Evolutionary conservation across 1,140 invertebrate species (phyloP).

Genomic region (Sesamia nonagrioides): DNA sequence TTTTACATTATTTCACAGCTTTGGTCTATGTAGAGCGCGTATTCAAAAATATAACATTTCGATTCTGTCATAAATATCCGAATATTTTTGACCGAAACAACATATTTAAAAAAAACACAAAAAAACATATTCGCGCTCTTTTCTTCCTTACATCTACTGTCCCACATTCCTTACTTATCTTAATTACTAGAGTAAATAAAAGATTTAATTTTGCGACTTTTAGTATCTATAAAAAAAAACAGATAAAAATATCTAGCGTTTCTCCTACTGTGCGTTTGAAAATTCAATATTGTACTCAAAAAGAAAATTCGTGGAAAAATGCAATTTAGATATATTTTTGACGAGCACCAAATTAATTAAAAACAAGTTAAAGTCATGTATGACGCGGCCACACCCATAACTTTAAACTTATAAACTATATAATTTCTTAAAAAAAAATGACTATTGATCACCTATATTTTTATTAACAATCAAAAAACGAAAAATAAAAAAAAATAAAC

Average conservation of each 20-base stretch:
- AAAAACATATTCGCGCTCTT: conserved; percentile 60
- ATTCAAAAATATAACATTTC: conserved; percentile 60
- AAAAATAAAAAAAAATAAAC: conserved; percentile 63
- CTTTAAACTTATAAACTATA: conserved; percentile 45
- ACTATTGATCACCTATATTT: conserved; percentile 48
- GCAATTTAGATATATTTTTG: conserved; percentile 39
- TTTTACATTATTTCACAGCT: conserved; percentile 79
- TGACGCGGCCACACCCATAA: conserved; percentile 9
- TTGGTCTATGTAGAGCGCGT: conserved; percentile 81
- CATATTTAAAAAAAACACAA: conserved; percentile 50
- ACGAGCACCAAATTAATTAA: conserved; percentile 36
- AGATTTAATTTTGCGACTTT: conserved; percentile 32
- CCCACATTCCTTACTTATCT: conserved; percentile 64
- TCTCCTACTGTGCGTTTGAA: conserved; percentile 57
- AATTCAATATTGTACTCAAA: conserved; percentile 37
- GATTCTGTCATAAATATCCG: neutral
- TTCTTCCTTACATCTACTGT: conserved; percentile 59
- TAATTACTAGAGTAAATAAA: conserved; percentile 63
- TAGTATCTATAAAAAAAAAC: conserved; percentile 53
- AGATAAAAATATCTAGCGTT: conserved; percentile 62
- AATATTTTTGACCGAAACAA: conserved; percentile 14
- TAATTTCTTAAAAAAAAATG: conserved; percentile 62
- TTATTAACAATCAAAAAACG: conserved; percentile 63
- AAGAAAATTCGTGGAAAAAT: conserved; percentile 23
- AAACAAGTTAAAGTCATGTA: conserved; percentile 37